These are phyloP conservation scores for Umimayanthus chanpuru DNA, from an alignment of 92 coral and sea anemone genomes.

Conservation along the genomic window DNA sequence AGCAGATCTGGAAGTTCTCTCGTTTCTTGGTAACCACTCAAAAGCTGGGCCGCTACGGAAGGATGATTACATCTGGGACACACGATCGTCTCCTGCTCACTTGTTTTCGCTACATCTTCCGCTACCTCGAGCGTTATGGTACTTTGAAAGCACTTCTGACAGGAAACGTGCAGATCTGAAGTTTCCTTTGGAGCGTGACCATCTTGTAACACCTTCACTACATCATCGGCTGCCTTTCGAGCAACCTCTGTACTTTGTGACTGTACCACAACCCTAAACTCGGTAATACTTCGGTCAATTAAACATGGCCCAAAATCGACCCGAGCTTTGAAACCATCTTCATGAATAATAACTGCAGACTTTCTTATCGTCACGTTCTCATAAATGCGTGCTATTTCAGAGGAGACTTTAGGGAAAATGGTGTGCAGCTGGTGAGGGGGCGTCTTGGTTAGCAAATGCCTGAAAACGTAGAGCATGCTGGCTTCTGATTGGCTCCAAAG, in stretches of 20 bases:
- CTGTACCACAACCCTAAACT: slow-evolving; percentile 62
- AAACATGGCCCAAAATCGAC: slow-evolving; percentile 72
- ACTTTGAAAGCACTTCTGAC: slow-evolving; percentile 54
- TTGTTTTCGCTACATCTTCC: slow-evolving; percentile 38
- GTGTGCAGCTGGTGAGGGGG: slow-evolving; percentile 55
- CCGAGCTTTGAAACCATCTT: slow-evolving; percentile 53
- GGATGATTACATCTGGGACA: slow-evolving; percentile 61
- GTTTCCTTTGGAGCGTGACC: background rate
- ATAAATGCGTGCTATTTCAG: slow-evolving; percentile 42
- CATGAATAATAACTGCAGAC: slow-evolving; percentile 48
- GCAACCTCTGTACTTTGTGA: slow-evolving; percentile 33
- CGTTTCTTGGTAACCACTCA: slow-evolving; percentile 58
- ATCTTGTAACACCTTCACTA: slow-evolving; percentile 31
- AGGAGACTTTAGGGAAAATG: slow-evolving; percentile 51
- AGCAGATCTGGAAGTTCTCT: slow-evolving; percentile 47
- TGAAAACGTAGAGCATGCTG: slow-evolving; percentile 45
- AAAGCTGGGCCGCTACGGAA: slow-evolving; percentile 29
- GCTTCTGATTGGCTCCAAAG: slow-evolving; percentile 57
- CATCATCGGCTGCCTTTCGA: slow-evolving; percentile 14
- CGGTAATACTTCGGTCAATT: slow-evolving; percentile 52
- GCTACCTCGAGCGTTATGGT: slow-evolving; percentile 53
- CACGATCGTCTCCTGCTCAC: slow-evolving; percentile 28
- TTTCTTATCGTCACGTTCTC: slow-evolving; percentile 47
- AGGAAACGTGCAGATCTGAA: slow-evolving; percentile 43
- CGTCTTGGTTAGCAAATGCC: slow-evolving; percentile 52